Percentiles rank a stretch among this genome's conserved stretches.
These are phyloP conservation scores for Aphaenogaster floridana DNA, from an alignment of 1,140 invertebrate species.

Conservation along the genomic window DNA sequence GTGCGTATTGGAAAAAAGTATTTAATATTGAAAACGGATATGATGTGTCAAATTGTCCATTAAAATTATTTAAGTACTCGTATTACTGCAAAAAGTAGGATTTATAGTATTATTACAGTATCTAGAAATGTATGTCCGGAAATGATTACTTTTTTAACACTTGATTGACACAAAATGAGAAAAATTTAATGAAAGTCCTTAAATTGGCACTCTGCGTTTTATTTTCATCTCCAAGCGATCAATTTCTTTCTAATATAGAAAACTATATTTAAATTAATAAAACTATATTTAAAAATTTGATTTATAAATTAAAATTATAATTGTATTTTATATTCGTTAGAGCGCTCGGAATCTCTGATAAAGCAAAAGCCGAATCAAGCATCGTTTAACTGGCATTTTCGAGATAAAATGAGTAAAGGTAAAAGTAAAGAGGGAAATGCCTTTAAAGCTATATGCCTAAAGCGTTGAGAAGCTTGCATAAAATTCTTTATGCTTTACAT, in stretches of 20 bases:
- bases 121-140: not conserved
- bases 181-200: not conserved
- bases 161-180: not conserved
- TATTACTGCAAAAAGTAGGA: not conserved
- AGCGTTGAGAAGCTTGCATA: not conserved
- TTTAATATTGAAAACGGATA: constrained; percentile 6
- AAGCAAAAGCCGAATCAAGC: constrained; percentile 34
- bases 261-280: not conserved
- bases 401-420: constrained; percentile 42
- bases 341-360: constrained; percentile 21
- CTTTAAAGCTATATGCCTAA: constrained; percentile 26
- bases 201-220: not conserved
- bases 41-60: constrained; percentile 1
- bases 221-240: not conserved
- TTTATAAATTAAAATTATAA: constrained; percentile 12
- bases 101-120: not conserved
- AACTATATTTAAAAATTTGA: not conserved
- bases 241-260: not conserved
- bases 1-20: not conserved
- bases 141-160: not conserved
- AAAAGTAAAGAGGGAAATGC: constrained; percentile 13
- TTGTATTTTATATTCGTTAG: constrained; percentile 5
- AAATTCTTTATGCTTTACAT: constrained; percentile 7
- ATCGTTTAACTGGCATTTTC: constrained; percentile 20
- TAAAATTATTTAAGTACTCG: constrained; percentile 17